Conservation (phyloP, 2,113 vertebrate genomes). For the Muntiacus muntjak region DNA sequence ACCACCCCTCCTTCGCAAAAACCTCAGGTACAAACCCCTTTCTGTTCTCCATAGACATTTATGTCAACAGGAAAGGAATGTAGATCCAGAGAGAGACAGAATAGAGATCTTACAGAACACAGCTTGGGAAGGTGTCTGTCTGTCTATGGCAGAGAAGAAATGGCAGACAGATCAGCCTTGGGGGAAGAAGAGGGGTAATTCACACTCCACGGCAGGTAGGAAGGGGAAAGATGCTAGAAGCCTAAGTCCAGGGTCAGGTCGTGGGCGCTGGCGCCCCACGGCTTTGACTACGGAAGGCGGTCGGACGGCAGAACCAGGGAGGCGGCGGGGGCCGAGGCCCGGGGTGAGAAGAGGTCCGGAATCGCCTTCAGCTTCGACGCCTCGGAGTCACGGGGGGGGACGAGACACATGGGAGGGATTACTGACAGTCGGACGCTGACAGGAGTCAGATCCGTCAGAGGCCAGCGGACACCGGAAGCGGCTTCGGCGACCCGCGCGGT, state of each 20-base stretch:
- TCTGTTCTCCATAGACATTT: constrained; percentile 72
- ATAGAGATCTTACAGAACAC: not conserved
- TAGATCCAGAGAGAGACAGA: not conserved
- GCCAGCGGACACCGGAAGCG: not conserved
- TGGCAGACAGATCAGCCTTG: not conserved
- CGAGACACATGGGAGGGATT: not conserved
- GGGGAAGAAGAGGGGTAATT: not conserved
- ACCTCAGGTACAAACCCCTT: constrained; percentile 78
- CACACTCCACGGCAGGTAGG: not conserved
- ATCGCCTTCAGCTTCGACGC: not conserved
- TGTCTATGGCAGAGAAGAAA: not conserved
- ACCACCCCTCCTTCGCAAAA: constrained; percentile 83
- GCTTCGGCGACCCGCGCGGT: not conserved
- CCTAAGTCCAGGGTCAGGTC: not conserved
- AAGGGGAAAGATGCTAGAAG: not conserved
- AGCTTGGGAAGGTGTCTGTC: not conserved
- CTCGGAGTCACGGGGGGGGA: not conserved
- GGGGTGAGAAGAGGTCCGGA: not conserved
- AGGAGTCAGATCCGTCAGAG: not conserved
- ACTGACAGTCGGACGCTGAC: not conserved
- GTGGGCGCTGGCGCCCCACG: not conserved
- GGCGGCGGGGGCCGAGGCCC: not conserved
- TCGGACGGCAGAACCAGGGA: too few relatives aligned
- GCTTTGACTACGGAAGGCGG: not conserved
- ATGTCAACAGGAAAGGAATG: not conserved